These are phyloP conservation scores for Cricetomys ansorgei DNA, from an alignment of 2,113 vertebrate genomes.

Conservation along the genomic window DNA sequence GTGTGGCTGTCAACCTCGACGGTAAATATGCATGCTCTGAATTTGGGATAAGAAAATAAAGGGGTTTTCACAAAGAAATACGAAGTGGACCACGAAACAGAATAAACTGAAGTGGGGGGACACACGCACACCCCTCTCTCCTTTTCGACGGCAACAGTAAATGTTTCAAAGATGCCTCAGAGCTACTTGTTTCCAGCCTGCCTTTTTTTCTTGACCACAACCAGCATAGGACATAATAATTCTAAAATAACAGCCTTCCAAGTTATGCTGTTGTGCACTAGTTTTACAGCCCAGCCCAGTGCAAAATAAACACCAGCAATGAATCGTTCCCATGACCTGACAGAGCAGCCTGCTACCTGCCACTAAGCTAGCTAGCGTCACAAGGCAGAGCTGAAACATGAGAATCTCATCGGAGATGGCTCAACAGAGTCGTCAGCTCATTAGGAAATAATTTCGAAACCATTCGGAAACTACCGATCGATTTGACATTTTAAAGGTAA, in stretches of 20 bases:
- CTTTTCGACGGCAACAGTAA: slow-evolving; percentile 48
- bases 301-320: slow-evolving; percentile 76
- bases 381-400: slow-evolving; percentile 8
- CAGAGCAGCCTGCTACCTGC: slow-evolving; percentile 5
- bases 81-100: slow-evolving; percentile 55
- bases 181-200: slow-evolving; percentile 61
- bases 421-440: slow-evolving; percentile 41
- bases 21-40: slow-evolving; percentile 68
- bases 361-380: neutral
- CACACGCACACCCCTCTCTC: no score
- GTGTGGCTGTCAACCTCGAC: slow-evolving; percentile 49
- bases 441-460: slow-evolving; percentile 55
- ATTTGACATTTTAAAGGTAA: slow-evolving; percentile 51
- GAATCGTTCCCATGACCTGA: slow-evolving; percentile 75
- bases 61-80: slow-evolving; percentile 63
- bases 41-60: slow-evolving; percentile 52
- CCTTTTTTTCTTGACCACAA: slow-evolving; percentile 72
- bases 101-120: slow-evolving; percentile 48
- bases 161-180: slow-evolving; percentile 65
- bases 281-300: slow-evolving; percentile 66
- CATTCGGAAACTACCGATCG: slow-evolving; percentile 42
- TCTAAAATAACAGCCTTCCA: slow-evolving; percentile 77
- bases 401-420: neutral
- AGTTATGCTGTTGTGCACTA: slow-evolving; percentile 69
- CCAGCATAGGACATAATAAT: slow-evolving; percentile 61